Evolutionary conservation across 1,140 invertebrate genomes (phyloP), one percentile per base, ranked within the genome.

Genomic region (Pogonomyrmex barbatus): DNA sequence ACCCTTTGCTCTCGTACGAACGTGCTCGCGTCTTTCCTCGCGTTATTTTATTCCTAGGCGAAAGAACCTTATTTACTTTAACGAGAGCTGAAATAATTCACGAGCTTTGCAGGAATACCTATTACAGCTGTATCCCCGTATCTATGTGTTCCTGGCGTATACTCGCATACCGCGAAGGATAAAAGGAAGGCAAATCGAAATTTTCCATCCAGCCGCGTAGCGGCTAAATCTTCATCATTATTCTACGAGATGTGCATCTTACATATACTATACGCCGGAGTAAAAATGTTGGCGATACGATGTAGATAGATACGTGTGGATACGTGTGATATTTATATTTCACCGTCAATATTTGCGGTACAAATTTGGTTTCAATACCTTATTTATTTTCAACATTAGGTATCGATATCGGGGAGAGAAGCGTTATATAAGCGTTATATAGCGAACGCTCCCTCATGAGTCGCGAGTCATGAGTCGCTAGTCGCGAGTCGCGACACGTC

Each of bases 11-110:
- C 68, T n/a, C 36, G 58, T 63, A 68, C 82, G 70, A 83, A 52
- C 39, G 58, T 39, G 39, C 60, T 36, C 24, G 36, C 85, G 81
- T 83, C 76, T 42, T 85, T 83, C 73, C 71, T 86, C 81, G 83
- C 78, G 65, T 79, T 76, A 73, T 47, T 82, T 79, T 50, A 52
- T 68, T 60, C 36, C 50, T 54, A 65, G 65, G 77, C 65, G 54
- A 75, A 88, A 86, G 50, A 62, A 73, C 78, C 65, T 86, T 90
- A 90, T 90, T 90, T 84, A 83, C 78, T 85, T 88, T 88, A 90
- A 90, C 89, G 87, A 90, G 88, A 88, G 24, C 70, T 75, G 67
- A 77, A 90, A 90, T 90, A 90, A 83, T 75, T 85, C 36, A 58
- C 52, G 39, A 50, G 84, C 62, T 67, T 67, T 24, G 85, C 88